phyloP scores from a whole-genome alignment of 1,140 invertebrate species.

The Trachelipus rathkii region DNA sequence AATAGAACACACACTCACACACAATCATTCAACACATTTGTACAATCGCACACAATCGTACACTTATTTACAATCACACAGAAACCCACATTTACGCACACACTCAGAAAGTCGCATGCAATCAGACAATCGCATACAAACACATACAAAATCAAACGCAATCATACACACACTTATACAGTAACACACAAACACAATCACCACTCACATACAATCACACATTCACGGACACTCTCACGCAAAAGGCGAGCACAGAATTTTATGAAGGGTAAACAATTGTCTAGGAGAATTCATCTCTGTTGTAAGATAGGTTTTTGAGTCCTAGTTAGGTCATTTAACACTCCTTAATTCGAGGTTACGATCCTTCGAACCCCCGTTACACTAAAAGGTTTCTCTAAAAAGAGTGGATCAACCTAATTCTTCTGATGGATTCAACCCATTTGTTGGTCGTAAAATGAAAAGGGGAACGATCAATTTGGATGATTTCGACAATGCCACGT shows the following conservation, averaged over 20 bases:
- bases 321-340: background rate
- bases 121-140: too few species aligned
- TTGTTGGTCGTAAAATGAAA: background rate
- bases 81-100: too few species aligned
- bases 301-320: background rate
- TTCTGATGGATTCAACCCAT: conserved; percentile 12
- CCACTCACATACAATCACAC: too few species aligned
- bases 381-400: background rate
- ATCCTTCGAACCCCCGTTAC: background rate
- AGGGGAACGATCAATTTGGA: background rate
- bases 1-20: too few species aligned
- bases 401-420: conserved; percentile 9
- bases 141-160: too few species aligned
- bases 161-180: too few species aligned
- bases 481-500: background rate
- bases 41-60: too few species aligned
- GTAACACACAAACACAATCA: too few species aligned
- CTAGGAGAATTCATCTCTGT: background rate
- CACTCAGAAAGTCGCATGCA: too few species aligned
- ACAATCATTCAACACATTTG: too few species aligned
- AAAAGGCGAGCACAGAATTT: background rate
- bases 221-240: too few species aligned
- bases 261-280: background rate
- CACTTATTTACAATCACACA: too few species aligned
- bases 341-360: conserved; percentile 6